Base-by-base conservation (phyloP, 2,888 invertebrate species). In the Oscheius myriophilus region DNA sequence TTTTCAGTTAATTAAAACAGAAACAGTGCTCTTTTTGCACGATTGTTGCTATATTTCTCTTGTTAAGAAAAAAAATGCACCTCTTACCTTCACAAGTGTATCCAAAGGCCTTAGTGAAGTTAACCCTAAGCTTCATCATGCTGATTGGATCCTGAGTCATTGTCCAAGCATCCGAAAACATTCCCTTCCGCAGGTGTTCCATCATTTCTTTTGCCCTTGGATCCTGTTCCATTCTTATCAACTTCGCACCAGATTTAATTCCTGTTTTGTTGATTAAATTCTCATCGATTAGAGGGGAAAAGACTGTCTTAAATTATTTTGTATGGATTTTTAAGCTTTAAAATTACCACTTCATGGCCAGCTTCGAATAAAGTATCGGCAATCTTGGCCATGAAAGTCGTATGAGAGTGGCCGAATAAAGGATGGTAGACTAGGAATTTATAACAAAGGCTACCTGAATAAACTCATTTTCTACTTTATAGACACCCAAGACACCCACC, bases 281-380 rank as follows among this genome's bases (percentile, higher is more conserved):
- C 12, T 16, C n/a, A 16, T 23, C 41, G 12, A 55, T 41, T 12
- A 41, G 11, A 14, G 57, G 57, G 16, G 12, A 18, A 9, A 41
- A 55, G 18, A 55, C 18, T 4, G 57, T 55, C 57, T 55, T 16
- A 41, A 55, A 54, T 54, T 26, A 54, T 9, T 21, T 26, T 21
- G 7, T 18, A 14, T 25, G 14, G 39, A 3, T 21, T 39, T 16
- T 55, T 16, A 21, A 23, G 9, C n/a, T n/a, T n/a, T 2, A 11
- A 42, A 41, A 63, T 69, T 42, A 71, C 73, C 52, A 73, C 73
- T 58, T 71, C 63, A 54, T 73, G 73, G 12, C 73, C 73, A 12
- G 73, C 70, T 45, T 73, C 70, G 1, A 68, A 51, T 6, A 73
- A 18, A 33, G 67, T 61, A 26, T 73, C 73, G 14, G 73, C 67